Conservation (phyloP, 1,140 invertebrate species). For the Chrysomallon squamiferum region DNA sequence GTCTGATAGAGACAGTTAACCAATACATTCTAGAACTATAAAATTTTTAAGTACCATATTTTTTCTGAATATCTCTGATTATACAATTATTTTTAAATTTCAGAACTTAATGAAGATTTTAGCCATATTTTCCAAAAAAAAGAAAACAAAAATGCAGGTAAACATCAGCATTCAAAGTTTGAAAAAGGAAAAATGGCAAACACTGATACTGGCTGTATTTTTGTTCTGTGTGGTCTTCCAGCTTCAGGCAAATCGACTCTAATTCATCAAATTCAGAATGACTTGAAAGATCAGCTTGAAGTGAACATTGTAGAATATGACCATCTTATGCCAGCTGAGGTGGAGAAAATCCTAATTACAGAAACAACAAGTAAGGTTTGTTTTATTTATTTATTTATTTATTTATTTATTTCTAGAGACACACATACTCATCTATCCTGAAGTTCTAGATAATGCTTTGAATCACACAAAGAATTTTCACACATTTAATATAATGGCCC, state of each 20-base stretch:
- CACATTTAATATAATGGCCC: neutral
- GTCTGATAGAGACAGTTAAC: no score
- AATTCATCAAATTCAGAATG: constrained; percentile 20
- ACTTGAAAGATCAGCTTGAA: neutral
- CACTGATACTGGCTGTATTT: constrained; percentile 7
- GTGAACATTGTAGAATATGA: constrained; percentile 47
- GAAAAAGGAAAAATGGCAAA: no score
- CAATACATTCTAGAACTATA: no score
- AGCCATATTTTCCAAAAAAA: no score
- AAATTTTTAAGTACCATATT: no score
- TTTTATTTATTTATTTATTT: neutral
- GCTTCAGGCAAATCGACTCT: constrained; percentile 54
- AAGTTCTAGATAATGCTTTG: neutral
- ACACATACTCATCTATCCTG: no score
- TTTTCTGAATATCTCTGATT: no score
- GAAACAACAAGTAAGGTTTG: neutral
- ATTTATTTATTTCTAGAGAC: no score
- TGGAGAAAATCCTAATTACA: constrained; percentile 31
- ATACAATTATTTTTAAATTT: no score
- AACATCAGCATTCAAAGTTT: no score
- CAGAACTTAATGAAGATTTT: no score
- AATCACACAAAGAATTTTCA: neutral
- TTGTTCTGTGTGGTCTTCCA: constrained; percentile 56
- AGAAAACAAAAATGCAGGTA: no score
- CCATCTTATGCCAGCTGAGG: constrained; percentile 40